These are phyloP conservation scores for Macrostomum lignano DNA, from an alignment of 1,140 invertebrate species.

Conservation along the genomic window DNA sequence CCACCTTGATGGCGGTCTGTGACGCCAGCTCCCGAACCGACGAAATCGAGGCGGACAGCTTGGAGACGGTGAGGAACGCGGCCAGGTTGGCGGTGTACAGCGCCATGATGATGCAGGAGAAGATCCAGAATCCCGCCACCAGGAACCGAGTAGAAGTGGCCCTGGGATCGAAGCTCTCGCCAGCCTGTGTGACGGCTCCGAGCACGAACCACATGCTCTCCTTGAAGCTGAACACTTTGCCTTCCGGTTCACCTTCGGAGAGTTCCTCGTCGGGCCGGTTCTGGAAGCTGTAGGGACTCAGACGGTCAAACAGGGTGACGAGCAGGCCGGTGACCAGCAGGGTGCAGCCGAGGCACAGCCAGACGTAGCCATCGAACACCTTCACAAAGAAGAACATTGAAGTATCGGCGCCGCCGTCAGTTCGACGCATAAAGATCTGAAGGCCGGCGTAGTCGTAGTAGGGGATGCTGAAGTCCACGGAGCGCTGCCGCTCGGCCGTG, in stretches of 20 bases:
- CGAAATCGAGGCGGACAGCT: constrained; percentile 10
- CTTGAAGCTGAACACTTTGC: background rate
- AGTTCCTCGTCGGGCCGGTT: constrained; percentile 56
- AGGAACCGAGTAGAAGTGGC: constrained; percentile 64
- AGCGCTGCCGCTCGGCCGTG: constrained; percentile 19
- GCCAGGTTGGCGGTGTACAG: constrained; percentile 87
- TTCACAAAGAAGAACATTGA: background rate
- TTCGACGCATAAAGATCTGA: constrained; percentile 22
- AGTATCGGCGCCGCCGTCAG: constrained; percentile 7
- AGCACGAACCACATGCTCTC: constrained; percentile 1
- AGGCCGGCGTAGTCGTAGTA: constrained; percentile 20
- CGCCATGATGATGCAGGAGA: constrained; percentile 89
- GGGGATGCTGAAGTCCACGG: constrained; percentile 21
- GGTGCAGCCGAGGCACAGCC: background rate
- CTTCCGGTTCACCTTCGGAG: constrained; percentile 29
- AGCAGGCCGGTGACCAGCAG: constrained; percentile 3
- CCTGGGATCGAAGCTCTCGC: constrained; percentile 26
- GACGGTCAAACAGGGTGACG: constrained; percentile 3
- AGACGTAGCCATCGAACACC: background rate
- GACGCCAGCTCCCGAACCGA: constrained; percentile 54
- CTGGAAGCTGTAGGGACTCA: constrained; percentile 31
- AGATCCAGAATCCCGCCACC: constrained; percentile 85
- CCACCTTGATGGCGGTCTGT: constrained; percentile 37
- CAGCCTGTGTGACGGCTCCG: constrained; percentile 1
- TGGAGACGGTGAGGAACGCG: constrained; percentile 63